Evolutionary conservation across 37 sponge, comb jelly and placozoan genomes (phyloP).

Genomic region (Axinella damicornis): DNA sequence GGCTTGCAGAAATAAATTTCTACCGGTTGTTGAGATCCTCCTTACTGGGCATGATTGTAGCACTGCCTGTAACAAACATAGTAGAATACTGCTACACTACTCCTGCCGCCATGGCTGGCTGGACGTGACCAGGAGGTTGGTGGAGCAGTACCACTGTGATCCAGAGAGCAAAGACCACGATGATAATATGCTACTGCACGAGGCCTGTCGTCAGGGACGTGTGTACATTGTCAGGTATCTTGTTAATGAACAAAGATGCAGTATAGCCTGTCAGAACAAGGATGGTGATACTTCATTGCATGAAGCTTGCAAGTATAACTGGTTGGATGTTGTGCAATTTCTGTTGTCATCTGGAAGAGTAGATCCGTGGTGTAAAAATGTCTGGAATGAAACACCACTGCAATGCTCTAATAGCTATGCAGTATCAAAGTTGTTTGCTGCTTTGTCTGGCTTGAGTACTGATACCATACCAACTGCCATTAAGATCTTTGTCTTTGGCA

Average conservation of each 20-base stretch:
- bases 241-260: no score
- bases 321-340: background rate
- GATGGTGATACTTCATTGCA: slow-evolving; percentile 1
- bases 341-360: background rate
- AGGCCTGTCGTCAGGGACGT: no score
- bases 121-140: no score
- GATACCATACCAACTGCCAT: background rate
- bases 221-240: no score
- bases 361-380: background rate
- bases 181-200: no score
- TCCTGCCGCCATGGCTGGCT: no score
- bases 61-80: background rate
- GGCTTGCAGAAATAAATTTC: background rate
- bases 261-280: no score
- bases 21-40: background rate
- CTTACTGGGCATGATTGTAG: background rate
- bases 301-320: background rate
- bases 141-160: no score
- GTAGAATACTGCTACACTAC: no score
- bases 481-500: slow-evolving; percentile 20
- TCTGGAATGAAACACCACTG: background rate
- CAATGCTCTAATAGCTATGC: background rate
- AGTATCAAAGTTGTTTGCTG: no score
- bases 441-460: background rate
- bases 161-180: no score